A percentile compares a stretch with the other conserved stretches of the same genome.
Evolutionary conservation across 2,888 invertebrate species (phyloP).

Genomic region (Aphidius colemani): DNA sequence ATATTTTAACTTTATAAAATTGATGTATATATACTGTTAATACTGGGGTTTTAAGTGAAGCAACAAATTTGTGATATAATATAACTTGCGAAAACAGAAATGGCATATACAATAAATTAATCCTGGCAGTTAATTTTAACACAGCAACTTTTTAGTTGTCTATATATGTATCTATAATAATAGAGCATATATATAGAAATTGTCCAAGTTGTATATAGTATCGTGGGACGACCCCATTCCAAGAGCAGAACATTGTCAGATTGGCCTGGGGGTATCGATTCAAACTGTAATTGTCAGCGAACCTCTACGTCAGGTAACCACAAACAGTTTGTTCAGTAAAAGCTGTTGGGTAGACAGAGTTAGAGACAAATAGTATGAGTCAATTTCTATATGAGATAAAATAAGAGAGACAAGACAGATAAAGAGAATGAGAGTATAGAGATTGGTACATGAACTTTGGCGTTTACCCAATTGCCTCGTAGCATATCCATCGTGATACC

Average conservation of each 20-base stretch:
- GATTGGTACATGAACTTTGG: conserved; percentile 23
- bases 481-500: conserved; percentile 5
- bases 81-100: no score
- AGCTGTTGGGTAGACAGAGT: conserved; percentile 8
- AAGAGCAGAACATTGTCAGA: conserved; percentile 16
- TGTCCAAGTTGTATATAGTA: conserved; percentile 14
- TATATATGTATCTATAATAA: conserved; percentile 3
- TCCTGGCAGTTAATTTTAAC: conserved; percentile 13
- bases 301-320: conserved; percentile 22
- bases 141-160: conserved; percentile 13
- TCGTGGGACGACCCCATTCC: conserved; percentile 19
- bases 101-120: neutral
- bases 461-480: conserved; percentile 19
- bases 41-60: no score
- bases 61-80: no score
- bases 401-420: neutral
- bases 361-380: no score
- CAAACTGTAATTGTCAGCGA: conserved; percentile 27
- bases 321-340: conserved; percentile 22
- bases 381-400: no score
- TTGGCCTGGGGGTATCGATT: conserved; percentile 24
- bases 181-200: neutral
- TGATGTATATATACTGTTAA: no score
- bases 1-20: no score
- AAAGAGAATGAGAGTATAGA: conserved; percentile 2